Evolutionary conservation across 1,140 invertebrate species (phyloP).

Genomic region (Drosophila fuyamai): DNA sequence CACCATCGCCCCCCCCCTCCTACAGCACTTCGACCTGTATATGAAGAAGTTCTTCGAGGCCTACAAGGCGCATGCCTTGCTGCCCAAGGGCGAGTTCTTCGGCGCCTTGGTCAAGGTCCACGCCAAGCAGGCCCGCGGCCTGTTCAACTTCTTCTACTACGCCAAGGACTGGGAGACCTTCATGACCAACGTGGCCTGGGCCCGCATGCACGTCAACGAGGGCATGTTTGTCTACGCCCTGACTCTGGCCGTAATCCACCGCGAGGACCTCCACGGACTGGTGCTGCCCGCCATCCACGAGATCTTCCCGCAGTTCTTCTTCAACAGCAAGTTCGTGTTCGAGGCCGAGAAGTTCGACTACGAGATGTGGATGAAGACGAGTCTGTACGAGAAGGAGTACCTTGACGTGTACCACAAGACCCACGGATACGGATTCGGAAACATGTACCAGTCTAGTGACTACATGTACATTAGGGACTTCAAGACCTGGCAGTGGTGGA

Average conservation of each 20-base stretch:
- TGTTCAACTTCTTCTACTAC: conserved; percentile 87
- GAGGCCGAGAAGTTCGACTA: conserved; percentile 85
- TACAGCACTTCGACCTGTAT: conserved; percentile 60
- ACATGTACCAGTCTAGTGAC: conserved; percentile 56
- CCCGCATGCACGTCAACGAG: conserved; percentile 87
- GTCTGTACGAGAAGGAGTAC: conserved; percentile 85
- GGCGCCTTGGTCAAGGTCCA: conserved; percentile 76
- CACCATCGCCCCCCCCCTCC: too few species aligned
- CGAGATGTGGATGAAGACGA: conserved; percentile 75
- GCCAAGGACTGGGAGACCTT: conserved; percentile 89
- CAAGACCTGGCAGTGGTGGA: conserved; percentile 83
- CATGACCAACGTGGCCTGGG: conserved; percentile 87
- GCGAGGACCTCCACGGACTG: conserved; percentile 86
- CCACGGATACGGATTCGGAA: conserved; percentile 85
- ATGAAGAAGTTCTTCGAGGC: conserved; percentile 75
- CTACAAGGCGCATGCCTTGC: conserved; percentile 57
- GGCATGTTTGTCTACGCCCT: conserved; percentile 87
- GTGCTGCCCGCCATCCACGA: conserved; percentile 88
- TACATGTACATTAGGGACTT: conserved; percentile 81
- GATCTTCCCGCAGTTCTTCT: conserved; percentile 87
- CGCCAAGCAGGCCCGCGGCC: conserved; percentile 85
- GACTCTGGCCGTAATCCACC: conserved; percentile 87
- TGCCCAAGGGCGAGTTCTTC: conserved; percentile 82
- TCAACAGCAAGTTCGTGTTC: conserved; percentile 86
- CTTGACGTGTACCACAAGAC: conserved; percentile 88